Conservation (phyloP, 2,113 vertebrate species). For the Sigmodon hispidus region DNA sequence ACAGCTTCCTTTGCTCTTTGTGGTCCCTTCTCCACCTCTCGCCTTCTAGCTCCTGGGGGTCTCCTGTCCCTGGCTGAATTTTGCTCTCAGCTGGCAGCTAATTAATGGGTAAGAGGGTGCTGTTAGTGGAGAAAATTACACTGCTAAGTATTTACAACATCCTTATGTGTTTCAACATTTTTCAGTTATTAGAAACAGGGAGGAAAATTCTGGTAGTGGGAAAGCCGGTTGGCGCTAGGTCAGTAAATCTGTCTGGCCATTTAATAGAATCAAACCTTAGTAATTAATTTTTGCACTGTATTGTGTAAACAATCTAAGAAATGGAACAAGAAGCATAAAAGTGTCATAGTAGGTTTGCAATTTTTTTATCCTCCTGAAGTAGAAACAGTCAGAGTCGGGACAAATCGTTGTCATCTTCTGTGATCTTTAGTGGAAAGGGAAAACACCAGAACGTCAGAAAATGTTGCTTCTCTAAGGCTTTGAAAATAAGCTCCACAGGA, state of each 20-base stretch:
- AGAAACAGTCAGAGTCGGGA: constrained; percentile 15
- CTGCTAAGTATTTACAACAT: constrained; percentile 63
- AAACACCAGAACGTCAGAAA: constrained; percentile 44
- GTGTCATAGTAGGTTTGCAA: background rate
- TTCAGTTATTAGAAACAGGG: constrained; percentile 76
- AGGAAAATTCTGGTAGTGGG: constrained; percentile 62
- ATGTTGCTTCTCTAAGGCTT: background rate
- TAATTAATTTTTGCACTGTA: constrained; percentile 62
- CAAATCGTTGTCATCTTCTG: background rate
- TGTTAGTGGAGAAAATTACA: constrained; percentile 55
- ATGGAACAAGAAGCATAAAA: background rate
- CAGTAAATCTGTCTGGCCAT: constrained; percentile 56
- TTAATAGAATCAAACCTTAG: constrained; percentile 59
- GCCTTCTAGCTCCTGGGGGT: background rate
- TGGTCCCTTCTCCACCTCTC: background rate
- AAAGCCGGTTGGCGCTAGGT: constrained; percentile 60
- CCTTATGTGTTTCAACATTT: constrained; percentile 65
- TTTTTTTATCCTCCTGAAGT: constrained; percentile 18
- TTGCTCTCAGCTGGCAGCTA: constrained; percentile 57
- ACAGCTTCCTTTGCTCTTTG: background rate
- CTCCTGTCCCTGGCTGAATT: constrained; percentile 34
- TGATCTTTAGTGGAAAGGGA: constrained; percentile 7
- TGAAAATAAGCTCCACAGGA: constrained; percentile 13
- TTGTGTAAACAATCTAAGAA: constrained; percentile 33
- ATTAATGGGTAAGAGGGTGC: constrained; percentile 64